phyloP scores from a whole-genome alignment of 1,140 invertebrate species.

The Hestina assimilis region DNA sequence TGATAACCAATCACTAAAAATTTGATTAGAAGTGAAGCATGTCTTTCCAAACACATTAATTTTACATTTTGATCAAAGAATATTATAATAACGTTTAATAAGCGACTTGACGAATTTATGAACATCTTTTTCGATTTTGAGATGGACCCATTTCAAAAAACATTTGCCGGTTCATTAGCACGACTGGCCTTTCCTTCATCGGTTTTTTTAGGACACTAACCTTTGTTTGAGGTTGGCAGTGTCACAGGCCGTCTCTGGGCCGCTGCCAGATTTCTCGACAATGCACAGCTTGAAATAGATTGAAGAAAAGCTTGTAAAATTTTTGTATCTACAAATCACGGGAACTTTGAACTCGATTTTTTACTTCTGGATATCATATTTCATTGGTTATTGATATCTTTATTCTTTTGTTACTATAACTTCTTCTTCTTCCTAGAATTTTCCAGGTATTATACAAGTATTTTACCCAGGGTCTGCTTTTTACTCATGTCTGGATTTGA shows the following conservation, averaged over 20 bases:
- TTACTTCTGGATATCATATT: slow-evolving; percentile 12
- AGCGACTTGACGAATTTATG: not conserved
- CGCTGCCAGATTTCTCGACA: slow-evolving; percentile 70
- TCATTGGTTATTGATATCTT: slow-evolving; percentile 26
- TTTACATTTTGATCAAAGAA: too few relatives aligned
- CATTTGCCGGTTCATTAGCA: slow-evolving; percentile 40
- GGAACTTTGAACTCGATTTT: slow-evolving; percentile 24
- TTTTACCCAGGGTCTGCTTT: too few relatives aligned
- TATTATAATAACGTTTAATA: not conserved
- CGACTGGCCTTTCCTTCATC: slow-evolving; percentile 42
- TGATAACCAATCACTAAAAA: too few relatives aligned
- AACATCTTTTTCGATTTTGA: not conserved
- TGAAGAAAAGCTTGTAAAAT: slow-evolving; percentile 43
- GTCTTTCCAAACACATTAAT: too few relatives aligned
- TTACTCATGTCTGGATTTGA: too few relatives aligned
- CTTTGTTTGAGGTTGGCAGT: slow-evolving; percentile 69
- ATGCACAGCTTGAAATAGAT: slow-evolving; percentile 67
- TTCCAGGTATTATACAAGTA: too few relatives aligned
- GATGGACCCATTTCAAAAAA: not conserved
- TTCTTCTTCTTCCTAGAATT: too few relatives aligned
- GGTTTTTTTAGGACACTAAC: slow-evolving; percentile 66
- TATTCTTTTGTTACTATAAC: too few relatives aligned
- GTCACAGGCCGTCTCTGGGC: slow-evolving; percentile 59
- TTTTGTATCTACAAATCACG: slow-evolving; percentile 30
- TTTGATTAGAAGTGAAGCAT: too few relatives aligned